Evolutionary conservation across 2,113 vertebrate species (phyloP), one percentile per base, ranked within the genome.

Genomic region (Varanus salvator): DNA sequence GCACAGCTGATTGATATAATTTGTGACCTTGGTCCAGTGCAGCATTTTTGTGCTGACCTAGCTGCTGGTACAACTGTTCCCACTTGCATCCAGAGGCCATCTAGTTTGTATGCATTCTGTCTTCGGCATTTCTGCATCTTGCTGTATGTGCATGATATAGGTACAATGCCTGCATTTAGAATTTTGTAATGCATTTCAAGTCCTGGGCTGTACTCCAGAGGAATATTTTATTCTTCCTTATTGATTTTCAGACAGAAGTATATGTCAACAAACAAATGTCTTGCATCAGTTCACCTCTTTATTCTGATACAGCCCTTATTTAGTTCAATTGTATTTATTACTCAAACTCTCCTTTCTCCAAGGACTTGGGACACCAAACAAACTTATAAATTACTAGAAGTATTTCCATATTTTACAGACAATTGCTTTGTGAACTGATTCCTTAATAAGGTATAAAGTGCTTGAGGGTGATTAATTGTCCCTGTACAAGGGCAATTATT

Each of bases 261-360:
- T 1, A 8, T 15, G 72, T 89, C 88, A 93, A 92, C 86, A 50
- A 9, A 90, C n/a, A 90, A 93, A 1, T 50, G 69, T 77, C 23
- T 87, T 90, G 57, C 1, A 85, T 23, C 17, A 54, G 60, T 90
- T 89, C 48, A 34, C 44, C 31, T 77, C 72, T 85, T 38, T 82
- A 89, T 91, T 94, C 77, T 80, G 64, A 52, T 80, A 78, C 60
- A 87, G n/a, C 29, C 27, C 31, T 52, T 87, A 87, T 71, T 69
- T 69, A 87, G 44, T 87, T 87, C 71, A 84, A 84, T 92, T 91
- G 21, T 0, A 82, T 69, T 25, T 34, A 2, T 54, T 86, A 31
- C 76, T 87, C 86, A 50, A 80, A 92, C 29, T 0, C 8, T 0
- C 0, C 74, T 31, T 64, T 31, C 29, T 87, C 84, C 31, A 0